phyloP scores from a whole-genome alignment of 92 coral and sea anemone genomes.

The Virgularia gustaviana region DNA sequence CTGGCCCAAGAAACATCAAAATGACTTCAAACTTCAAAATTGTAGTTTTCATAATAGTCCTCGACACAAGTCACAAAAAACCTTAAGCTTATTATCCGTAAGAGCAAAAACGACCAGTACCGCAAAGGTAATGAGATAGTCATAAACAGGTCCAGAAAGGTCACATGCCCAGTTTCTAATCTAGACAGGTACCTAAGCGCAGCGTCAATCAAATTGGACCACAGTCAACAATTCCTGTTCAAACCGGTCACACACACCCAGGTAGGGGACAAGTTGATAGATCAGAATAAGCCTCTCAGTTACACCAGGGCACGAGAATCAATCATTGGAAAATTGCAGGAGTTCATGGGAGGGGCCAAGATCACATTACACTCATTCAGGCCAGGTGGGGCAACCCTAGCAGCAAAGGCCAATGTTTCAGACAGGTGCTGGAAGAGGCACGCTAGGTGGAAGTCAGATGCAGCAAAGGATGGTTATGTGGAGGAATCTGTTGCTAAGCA shows the following conservation, averaged over 20 bases:
- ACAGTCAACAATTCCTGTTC: slow-evolving; percentile 8
- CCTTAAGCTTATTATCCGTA: slow-evolving; percentile 11
- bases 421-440: slow-evolving; percentile 39
- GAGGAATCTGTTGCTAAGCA: slow-evolving; percentile 33
- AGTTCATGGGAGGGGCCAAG: slow-evolving; percentile 9
- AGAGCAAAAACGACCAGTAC: slow-evolving; percentile 49
- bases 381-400: slow-evolving; percentile 25
- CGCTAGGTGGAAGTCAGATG: slow-evolving; percentile 37
- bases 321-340: slow-evolving; percentile 10
- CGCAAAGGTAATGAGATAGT: slow-evolving; percentile 40
- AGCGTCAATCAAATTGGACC: slow-evolving; percentile 7
- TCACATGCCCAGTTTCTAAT: slow-evolving; percentile 43
- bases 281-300: slow-evolving; percentile 33
- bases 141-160: slow-evolving; percentile 30
- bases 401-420: slow-evolving; percentile 28
- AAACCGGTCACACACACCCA: slow-evolving; percentile 27
- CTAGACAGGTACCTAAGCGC: slow-evolving; percentile 37
- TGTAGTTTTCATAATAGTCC: too few species aligned
- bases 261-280: slow-evolving; percentile 21
- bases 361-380: slow-evolving; percentile 28
- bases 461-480: slow-evolving; percentile 32
- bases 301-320: slow-evolving; percentile 37
- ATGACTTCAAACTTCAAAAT: too few species aligned
- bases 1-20: too few species aligned
- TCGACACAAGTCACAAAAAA: too few species aligned